phyloP scores from a whole-genome alignment of 2,113 vertebrate species.

The Dasyurus viverrinus region DNA sequence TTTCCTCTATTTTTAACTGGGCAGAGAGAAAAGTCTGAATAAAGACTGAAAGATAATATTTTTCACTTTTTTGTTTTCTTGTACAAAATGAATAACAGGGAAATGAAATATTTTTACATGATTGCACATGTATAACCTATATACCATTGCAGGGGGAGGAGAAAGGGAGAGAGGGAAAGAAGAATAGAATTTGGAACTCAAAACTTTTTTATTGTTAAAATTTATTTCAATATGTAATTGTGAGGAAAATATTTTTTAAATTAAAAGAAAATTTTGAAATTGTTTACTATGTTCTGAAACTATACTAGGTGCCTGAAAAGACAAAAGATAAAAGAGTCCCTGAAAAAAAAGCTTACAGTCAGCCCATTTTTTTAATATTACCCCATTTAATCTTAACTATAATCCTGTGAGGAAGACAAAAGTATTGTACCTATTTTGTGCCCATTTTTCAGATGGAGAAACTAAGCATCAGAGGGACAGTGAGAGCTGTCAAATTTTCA shows the following conservation, averaged over 20 bases:
- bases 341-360: background rate
- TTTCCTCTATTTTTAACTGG: background rate
- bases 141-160: too few species aligned
- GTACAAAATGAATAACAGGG: too few species aligned
- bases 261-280: too few species aligned
- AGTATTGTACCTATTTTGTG: background rate
- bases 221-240: too few species aligned
- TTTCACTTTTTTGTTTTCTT: too few species aligned
- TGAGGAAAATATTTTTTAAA: too few species aligned
- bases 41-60: too few species aligned
- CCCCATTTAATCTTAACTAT: background rate
- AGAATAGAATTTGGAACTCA: too few species aligned
- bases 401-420: background rate
- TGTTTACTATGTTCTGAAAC: background rate
- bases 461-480: conserved; percentile 6
- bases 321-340: background rate
- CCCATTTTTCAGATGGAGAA: background rate
- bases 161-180: too few species aligned
- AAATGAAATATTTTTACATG: too few species aligned
- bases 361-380: background rate
- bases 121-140: too few species aligned
- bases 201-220: too few species aligned
- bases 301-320: background rate
- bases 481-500: background rate
- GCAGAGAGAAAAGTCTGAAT: background rate